Percentiles rank a stretch among this genome's conserved stretches.
phyloP scores from a whole-genome alignment of 92 coral and sea anemone genomes.

The Paragorgia papillata region DNA sequence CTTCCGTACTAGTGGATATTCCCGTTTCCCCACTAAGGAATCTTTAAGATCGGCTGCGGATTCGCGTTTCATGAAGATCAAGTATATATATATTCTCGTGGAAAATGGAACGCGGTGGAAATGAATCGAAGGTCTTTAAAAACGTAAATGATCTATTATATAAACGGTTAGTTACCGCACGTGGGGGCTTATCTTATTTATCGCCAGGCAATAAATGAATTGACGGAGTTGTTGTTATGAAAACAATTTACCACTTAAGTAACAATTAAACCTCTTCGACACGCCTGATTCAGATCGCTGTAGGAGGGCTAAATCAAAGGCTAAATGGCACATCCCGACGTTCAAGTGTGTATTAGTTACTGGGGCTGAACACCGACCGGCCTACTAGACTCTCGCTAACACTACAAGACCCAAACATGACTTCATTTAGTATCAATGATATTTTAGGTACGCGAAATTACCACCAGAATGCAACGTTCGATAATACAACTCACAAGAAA shows the following conservation, averaged over 20 bases:
- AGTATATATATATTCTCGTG: too few relatives aligned
- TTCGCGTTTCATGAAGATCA: too few relatives aligned
- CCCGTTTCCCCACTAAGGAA: too few relatives aligned
- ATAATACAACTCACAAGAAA: background rate
- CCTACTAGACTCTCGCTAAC: background rate
- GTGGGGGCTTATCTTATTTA: slow-evolving; percentile 48
- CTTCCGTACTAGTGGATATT: background rate
- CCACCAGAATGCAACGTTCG: background rate
- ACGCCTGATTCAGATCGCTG: slow-evolving; percentile 49
- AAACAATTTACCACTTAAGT: slow-evolving; percentile 69
- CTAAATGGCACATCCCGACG: background rate
- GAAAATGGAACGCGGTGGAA: too few relatives aligned
- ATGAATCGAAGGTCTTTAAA: slow-evolving; percentile 30
- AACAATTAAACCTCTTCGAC: slow-evolving; percentile 60
- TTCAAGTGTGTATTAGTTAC: slow-evolving; percentile 14
- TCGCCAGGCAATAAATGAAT: slow-evolving; percentile 44
- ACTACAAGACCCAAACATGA: slow-evolving; percentile 44
- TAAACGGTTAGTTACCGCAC: slow-evolving; percentile 34
- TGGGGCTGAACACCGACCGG: slow-evolving; percentile 1
- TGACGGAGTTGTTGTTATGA: slow-evolving; percentile 59
- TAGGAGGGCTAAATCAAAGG: slow-evolving; percentile 47
- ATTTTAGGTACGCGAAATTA: slow-evolving; percentile 59
- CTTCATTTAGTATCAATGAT: slow-evolving; percentile 76
- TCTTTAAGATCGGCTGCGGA: too few relatives aligned
- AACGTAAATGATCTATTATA: slow-evolving; percentile 26